Conservation (phyloP, 2,113 vertebrate species). For the Tauraco erythrolophus region DNA sequence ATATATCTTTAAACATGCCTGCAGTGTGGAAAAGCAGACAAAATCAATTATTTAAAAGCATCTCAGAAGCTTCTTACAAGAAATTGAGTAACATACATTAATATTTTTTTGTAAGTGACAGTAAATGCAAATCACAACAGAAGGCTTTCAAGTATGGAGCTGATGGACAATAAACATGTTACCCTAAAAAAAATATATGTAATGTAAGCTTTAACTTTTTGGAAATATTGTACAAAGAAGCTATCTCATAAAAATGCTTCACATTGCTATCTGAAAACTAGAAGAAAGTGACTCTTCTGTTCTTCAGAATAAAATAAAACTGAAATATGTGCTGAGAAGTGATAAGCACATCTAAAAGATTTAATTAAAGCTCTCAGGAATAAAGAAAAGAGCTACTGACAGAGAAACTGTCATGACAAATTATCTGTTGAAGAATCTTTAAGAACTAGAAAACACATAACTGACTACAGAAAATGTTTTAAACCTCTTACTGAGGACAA, state of each 20-base stretch:
- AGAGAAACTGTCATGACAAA: slow-evolving; percentile 1
- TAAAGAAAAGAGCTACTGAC: slow-evolving; percentile 3
- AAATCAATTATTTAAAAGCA: neutral
- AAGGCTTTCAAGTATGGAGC: neutral
- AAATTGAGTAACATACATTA: neutral
- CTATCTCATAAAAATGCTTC: neutral
- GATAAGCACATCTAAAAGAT: slow-evolving; percentile 14
- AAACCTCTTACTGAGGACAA: neutral
- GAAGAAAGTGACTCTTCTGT: neutral
- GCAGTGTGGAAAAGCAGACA: neutral
- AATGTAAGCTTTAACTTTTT: neutral
- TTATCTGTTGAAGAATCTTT: slow-evolving; percentile 19
- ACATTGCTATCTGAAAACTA: neutral
- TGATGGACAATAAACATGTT: neutral
- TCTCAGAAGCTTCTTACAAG: neutral
- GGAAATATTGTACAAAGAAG: neutral
- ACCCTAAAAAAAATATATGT: neutral
- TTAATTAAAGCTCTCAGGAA: slow-evolving; percentile 45
- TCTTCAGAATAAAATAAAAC: neutral
- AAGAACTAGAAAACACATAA: neutral
- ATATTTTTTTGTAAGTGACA: neutral
- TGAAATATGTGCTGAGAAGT: slow-evolving; percentile 13
- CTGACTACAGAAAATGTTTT: neutral
- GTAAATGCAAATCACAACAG: neutral
- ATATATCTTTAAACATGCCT: neutral